phyloP scores from a whole-genome alignment of 2,797 vertebrate genomes.

The Phylloscopus collybita region DNA sequence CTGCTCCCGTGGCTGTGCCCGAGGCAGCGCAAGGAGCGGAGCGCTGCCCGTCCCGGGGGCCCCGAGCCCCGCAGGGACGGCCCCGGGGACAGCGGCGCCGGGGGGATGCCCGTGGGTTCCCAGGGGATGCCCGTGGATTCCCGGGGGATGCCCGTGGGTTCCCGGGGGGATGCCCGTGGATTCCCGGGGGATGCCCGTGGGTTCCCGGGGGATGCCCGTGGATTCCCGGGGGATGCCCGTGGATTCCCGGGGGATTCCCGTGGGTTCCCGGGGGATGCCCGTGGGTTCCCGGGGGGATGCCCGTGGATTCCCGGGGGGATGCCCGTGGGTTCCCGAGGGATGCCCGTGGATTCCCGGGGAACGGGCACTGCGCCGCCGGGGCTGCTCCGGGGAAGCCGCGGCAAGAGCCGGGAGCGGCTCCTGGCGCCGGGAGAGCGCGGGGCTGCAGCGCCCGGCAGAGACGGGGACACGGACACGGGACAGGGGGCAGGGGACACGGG shows the following conservation, averaged over 20 bases:
- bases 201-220: too few species aligned
- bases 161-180: too few species aligned
- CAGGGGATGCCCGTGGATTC: too few species aligned
- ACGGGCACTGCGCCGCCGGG: background rate
- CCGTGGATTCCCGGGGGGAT: too few species aligned
- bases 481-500: background rate
- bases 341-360: too few species aligned
- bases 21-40: rapidly evolving
- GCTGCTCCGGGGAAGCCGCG: background rate
- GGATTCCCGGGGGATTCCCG: too few species aligned
- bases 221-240: too few species aligned
- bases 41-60: rapidly evolving
- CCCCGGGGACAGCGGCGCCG: background rate
- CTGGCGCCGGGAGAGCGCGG: background rate
- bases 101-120: background rate
- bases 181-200: too few species aligned
- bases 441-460: background rate
- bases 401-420: background rate
- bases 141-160: rapidly evolving
- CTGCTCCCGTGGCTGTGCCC: rapidly evolving
- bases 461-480: too few species aligned
- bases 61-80: background rate
- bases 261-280: too few species aligned
- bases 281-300: too few species aligned
- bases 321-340: too few species aligned